Evolutionary conservation across 2,797 vertebrate genomes (phyloP).

Genomic region (Tympanoctomys barrerae): DNA sequence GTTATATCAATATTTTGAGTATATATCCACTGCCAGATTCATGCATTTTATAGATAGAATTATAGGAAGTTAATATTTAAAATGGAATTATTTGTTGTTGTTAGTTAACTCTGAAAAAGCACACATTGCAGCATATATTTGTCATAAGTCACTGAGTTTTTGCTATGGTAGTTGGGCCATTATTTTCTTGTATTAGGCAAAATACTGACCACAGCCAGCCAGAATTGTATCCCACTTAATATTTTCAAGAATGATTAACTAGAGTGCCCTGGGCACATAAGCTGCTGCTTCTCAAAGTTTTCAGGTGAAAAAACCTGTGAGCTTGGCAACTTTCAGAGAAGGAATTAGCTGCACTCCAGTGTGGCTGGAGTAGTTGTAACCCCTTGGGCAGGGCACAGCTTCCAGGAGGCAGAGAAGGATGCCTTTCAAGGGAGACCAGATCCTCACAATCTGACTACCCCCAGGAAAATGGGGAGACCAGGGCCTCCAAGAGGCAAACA

Average conservation of each 20-base stretch:
- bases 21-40: background rate
- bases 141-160: slow-evolving; percentile 28
- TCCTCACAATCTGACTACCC: background rate
- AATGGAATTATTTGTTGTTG: background rate
- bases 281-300: slow-evolving; percentile 79
- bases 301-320: slow-evolving; percentile 76
- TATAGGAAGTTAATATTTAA: background rate
- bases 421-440: background rate
- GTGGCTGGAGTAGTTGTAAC: background rate
- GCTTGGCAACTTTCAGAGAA: slow-evolving; percentile 79
- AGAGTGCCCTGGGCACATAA: slow-evolving; percentile 75
- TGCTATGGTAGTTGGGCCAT: background rate
- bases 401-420: background rate
- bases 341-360: slow-evolving; percentile 72
- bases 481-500: background rate
- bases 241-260: slow-evolving; percentile 74
- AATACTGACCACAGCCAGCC: background rate
- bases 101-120: slow-evolving; percentile 24
- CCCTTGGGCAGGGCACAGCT: background rate
- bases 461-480: background rate
- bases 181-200: slow-evolving; percentile 55
- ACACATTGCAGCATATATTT: background rate
- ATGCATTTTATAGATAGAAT: background rate
- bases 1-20: slow-evolving; percentile 31
- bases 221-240: slow-evolving; percentile 17